These are phyloP conservation scores for Holcopasites calliopsidis DNA, from an alignment of 1,140 invertebrate genomes.

Conservation along the genomic window DNA sequence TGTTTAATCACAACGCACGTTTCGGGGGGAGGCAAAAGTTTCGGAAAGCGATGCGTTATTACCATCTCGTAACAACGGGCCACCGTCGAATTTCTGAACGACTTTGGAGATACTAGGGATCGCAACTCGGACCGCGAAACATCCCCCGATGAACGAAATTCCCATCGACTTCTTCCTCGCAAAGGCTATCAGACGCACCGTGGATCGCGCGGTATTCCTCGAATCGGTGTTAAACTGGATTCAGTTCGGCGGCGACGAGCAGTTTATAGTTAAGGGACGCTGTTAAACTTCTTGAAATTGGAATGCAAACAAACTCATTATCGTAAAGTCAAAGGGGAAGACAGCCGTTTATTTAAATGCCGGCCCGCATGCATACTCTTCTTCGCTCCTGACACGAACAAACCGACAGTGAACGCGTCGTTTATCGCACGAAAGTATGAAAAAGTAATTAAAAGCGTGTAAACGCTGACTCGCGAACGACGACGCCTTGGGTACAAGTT, in stretches of 20 bases:
- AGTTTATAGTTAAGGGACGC: constrained; percentile 54
- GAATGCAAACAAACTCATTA: constrained; percentile 78
- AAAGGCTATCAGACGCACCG: too few relatives aligned
- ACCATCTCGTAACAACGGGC: constrained; percentile 23
- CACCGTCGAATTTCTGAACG: constrained; percentile 24
- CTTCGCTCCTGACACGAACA: constrained; percentile 19
- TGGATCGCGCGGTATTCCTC: too few relatives aligned
- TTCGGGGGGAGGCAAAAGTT: constrained; percentile 22
- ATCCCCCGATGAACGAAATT: background rate
- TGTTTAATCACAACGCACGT: constrained; percentile 33
- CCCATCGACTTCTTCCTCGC: background rate
- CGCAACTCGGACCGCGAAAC: background rate
- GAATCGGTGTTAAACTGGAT: constrained; percentile 17
- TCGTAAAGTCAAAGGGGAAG: constrained; percentile 74
- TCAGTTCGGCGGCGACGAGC: background rate
- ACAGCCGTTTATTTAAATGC: constrained; percentile 74
- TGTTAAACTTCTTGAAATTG: constrained; percentile 74
- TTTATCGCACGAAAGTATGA: constrained; percentile 72
- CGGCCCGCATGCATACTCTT: constrained; percentile 47
- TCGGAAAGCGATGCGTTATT: constrained; percentile 32
- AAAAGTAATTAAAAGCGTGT: constrained; percentile 77
- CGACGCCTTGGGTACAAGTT: too few relatives aligned
- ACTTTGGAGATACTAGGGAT: constrained; percentile 1
- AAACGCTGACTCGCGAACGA: constrained; percentile 7
- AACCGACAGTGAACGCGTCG: constrained; percentile 65